Conservation (phyloP, 2,888 invertebrate species). For the Tachina lurida region DNA sequence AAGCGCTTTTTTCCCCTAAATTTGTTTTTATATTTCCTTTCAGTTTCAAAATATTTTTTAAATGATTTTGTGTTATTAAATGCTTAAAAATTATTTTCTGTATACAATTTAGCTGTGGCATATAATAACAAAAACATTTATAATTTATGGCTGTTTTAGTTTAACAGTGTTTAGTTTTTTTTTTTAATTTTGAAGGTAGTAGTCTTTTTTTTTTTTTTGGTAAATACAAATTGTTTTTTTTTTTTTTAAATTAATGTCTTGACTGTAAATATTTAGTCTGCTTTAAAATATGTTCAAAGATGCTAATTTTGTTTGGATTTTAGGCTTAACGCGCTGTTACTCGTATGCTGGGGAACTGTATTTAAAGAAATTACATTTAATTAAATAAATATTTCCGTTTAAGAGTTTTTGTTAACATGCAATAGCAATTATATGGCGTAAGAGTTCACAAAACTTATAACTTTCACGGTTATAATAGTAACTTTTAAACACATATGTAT, state of each 20-base stretch:
- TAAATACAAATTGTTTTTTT: constrained; percentile 12
- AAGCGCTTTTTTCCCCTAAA: too few relatives aligned
- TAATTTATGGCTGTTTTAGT: constrained; percentile 60
- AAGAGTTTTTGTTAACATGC: background rate
- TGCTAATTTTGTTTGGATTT: background rate
- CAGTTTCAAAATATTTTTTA: constrained; percentile 49
- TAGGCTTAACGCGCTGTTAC: background rate
- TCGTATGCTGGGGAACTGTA: background rate
- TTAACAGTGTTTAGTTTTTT: constrained; percentile 16
- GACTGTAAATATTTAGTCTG: background rate
- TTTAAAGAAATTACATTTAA: constrained; percentile 30
- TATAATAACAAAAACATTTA: constrained; percentile 47
- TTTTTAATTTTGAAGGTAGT: background rate
- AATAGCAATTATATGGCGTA: too few relatives aligned
- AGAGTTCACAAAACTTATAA: background rate
- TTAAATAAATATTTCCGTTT: constrained; percentile 60
- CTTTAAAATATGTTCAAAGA: background rate
- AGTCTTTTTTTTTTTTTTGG: background rate
- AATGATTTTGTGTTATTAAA: constrained; percentile 64
- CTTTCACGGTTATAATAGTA: background rate
- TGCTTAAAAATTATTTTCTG: constrained; percentile 32
- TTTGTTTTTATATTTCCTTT: background rate
- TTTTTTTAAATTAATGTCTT: background rate
- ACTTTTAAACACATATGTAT: background rate
- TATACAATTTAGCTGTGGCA: background rate